A percentile compares a stretch with the other conserved stretches of the same genome.
These are phyloP conservation scores for Corynorhinus townsendii DNA, from an alignment of 2,113 vertebrate genomes.

Conservation along the genomic window DNA sequence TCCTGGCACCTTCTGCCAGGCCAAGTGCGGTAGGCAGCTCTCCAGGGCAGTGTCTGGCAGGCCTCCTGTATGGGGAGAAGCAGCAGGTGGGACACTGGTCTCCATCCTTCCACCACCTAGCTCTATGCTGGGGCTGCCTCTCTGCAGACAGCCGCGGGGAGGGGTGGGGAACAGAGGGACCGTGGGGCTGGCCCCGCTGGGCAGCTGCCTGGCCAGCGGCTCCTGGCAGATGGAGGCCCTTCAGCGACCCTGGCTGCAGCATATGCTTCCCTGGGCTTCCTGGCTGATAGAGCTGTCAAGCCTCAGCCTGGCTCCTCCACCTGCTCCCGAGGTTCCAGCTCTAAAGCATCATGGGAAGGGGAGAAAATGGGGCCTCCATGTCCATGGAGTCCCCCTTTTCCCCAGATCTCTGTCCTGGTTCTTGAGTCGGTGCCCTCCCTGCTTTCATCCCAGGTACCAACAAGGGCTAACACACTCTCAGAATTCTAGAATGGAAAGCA, in stretches of 20 bases:
- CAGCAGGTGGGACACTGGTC: neutral
- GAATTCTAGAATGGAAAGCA: neutral
- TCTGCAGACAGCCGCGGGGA: neutral
- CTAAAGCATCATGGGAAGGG: neutral
- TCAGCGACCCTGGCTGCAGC: constrained; percentile 22
- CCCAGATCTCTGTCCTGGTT: neutral
- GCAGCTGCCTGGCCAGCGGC: constrained; percentile 36
- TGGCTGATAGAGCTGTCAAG: constrained; percentile 62
- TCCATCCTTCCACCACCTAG: neutral
- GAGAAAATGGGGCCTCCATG: neutral
- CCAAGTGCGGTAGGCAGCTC: neutral
- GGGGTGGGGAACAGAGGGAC: neutral
- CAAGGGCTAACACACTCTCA: neutral
- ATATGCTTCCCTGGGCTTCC: constrained; percentile 3
- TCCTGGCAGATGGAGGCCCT: constrained; percentile 60
- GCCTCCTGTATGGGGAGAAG: neutral
- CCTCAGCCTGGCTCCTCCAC: neutral
- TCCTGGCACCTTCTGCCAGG: neutral
- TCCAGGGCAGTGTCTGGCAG: neutral
- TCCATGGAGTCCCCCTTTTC: neutral
- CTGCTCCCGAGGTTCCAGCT: neutral
- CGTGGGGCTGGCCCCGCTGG: neutral
- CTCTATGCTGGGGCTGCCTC: neutral
- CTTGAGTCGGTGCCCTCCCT: neutral
- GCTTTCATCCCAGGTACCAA: neutral